A percentile compares a stretch with the other conserved stretches of the same genome.
Evolutionary conservation across 2,797 vertebrate species (phyloP).

Genomic region (Pampus argenteus): DNA sequence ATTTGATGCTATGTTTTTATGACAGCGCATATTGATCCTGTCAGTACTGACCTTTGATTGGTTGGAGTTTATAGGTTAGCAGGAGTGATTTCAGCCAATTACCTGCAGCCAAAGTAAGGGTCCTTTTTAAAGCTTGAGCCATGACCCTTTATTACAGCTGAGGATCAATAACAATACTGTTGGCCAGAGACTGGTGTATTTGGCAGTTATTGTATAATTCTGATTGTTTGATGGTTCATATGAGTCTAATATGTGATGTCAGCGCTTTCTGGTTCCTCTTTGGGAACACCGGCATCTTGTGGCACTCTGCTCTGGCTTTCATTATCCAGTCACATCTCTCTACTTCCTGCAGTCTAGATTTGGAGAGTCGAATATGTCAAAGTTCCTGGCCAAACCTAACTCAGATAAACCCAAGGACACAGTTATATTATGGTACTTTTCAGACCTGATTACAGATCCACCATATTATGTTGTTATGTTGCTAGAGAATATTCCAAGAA

Average conservation of each 20-base stretch:
- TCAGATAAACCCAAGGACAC: not conserved
- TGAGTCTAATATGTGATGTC: conserved; percentile 1
- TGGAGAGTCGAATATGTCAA: conserved; percentile 1
- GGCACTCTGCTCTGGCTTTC: conserved; percentile 16
- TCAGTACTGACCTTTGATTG: conserved; percentile 50
- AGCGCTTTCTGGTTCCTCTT: conserved; percentile 4
- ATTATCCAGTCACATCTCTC: conserved; percentile 35
- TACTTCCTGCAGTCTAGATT: conserved; percentile 29
- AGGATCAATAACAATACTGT: conserved; percentile 45
- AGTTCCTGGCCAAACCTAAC: not conserved
- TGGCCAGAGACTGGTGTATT: not conserved
- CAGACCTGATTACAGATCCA: not conserved
- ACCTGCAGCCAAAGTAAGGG: not conserved
- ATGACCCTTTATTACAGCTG: conserved; percentile 36
- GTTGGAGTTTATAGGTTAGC: conserved; percentile 49
- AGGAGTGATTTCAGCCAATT: conserved; percentile 43
- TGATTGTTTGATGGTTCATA: not conserved
- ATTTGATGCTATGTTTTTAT: conserved; percentile 24
- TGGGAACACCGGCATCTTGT: not conserved
- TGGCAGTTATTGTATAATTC: conserved; percentile 7
- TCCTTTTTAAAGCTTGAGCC: conserved; percentile 26
- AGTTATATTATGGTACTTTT: not conserved
- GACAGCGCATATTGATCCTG: conserved; percentile 25
- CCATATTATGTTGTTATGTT: not conserved
- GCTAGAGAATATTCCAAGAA: not conserved